phyloP scores from a whole-genome alignment of 2,113 vertebrate genomes.

The Calypte anna region DNA sequence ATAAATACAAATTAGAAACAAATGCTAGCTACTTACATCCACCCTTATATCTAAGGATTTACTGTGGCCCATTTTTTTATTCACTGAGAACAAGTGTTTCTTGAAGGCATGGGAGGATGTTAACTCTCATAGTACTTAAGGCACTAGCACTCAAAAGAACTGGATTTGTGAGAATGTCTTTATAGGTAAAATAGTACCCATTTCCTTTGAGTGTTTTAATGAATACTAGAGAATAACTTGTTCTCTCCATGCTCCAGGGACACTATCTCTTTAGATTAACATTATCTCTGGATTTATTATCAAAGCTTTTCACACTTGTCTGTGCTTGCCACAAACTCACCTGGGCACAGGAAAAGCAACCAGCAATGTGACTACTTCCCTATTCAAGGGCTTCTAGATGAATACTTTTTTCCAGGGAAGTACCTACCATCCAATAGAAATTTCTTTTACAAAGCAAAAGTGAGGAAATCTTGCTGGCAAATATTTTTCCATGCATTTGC shows the following conservation, averaged over 20 bases:
- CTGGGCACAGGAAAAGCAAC: neutral
- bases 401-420: neutral
- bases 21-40: slow-evolving; percentile 21
- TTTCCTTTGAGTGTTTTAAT: slow-evolving; percentile 32
- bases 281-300: slow-evolving; percentile 49
- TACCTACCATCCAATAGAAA: neutral
- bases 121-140: neutral
- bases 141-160: neutral
- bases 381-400: neutral
- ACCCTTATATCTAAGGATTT: slow-evolving; percentile 1
- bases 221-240: neutral
- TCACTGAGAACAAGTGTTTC: neutral
- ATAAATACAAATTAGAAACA: slow-evolving; percentile 67
- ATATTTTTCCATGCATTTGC: neutral
- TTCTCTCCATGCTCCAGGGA: neutral
- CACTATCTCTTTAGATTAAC: neutral
- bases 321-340: slow-evolving; percentile 30
- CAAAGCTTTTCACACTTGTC: slow-evolving; percentile 48
- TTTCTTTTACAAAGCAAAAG: neutral
- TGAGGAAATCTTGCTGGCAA: neutral
- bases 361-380: slow-evolving; percentile 8
- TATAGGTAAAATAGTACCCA: neutral
- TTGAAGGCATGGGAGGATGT: neutral
- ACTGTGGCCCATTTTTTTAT: neutral
- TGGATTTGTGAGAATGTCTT: neutral